phyloP scores from a whole-genome alignment of 1,140 invertebrate species.

The Drosophila nasuta region DNA sequence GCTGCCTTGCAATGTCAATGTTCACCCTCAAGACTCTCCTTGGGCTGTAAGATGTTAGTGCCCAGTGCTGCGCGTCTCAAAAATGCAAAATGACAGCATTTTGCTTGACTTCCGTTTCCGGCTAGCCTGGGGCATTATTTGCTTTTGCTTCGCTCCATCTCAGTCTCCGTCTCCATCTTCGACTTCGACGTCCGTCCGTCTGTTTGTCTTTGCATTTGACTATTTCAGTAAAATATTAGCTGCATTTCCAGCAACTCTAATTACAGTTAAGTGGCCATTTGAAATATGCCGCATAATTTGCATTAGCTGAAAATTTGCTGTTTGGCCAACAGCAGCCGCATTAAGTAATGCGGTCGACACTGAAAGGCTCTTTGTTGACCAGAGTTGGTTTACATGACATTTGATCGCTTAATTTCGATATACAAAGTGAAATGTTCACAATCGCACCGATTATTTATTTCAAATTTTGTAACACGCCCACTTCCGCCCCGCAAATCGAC shows the following conservation, averaged over 20 bases:
- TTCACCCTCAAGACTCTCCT: conserved; percentile 29
- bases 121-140: conserved; percentile 55
- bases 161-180: not conserved
- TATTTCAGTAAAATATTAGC: conserved; percentile 55
- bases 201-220: not conserved
- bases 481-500: too few relatives aligned
- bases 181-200: not conserved
- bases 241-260: conserved; percentile 57
- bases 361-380: not conserved
- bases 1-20: conserved; percentile 63
- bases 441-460: not conserved
- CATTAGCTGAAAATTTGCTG: conserved; percentile 42
- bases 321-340: conserved; percentile 1
- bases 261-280: conserved; percentile 57
- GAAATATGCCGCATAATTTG: conserved; percentile 53
- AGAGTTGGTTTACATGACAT: not conserved
- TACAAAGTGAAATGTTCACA: too few relatives aligned
- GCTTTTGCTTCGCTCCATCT: conserved; percentile 21
- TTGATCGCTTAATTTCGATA: conserved; percentile 19
- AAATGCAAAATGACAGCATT: conserved; percentile 71
- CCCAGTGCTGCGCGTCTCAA: conserved; percentile 30
- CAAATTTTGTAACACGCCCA: too few relatives aligned
- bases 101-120: conserved; percentile 69
- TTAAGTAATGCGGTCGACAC: conserved; percentile 4
- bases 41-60: not conserved